Base-by-base conservation (phyloP, 37 sponge, comb jelly and placozoan genomes). In the Crambe crambe region DNA sequence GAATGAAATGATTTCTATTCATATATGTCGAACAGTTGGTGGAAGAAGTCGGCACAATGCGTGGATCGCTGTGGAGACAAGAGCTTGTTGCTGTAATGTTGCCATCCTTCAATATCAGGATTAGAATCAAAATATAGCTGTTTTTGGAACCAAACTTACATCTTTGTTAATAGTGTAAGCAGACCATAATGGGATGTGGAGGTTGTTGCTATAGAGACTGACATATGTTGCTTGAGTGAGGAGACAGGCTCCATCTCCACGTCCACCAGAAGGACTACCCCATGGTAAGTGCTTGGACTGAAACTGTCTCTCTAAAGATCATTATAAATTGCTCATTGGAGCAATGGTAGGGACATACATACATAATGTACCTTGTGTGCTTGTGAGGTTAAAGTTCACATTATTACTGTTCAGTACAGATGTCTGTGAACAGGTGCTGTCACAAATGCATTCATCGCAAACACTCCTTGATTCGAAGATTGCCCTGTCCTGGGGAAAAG, bases 101-200 rank as follows among this genome's bases (percentile, higher is more conserved):
- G n/a, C n/a, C n/a, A n/a, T n/a, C n/a, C n/a, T n/a, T n/a, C n/a
- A 58, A 2, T 32, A 18, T 37, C 32, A 15, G 8, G 32, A 37
- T n/a, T n/a, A n/a, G n/a, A n/a, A n/a, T 15, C 68, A 67, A 58
- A 58, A n/a, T n/a, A n/a, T n/a, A n/a, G n/a, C 31, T 65, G 25
- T 3, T n/a, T n/a, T n/a, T n/a, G n/a, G n/a, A n/a, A n/a, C 10
- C 5, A 74, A 23, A 27, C 72, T 42, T 27, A 71, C 72, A 22
- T 71, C 10, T 58, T 38, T 43, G 35, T 79, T 42, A 3, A 87
- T 31, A 25, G 57, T 64, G 64, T 83, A 89, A 1, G 80, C 78
- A 34, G 59, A 60, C 86, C 86, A 90, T 25, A 84, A 70, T 64
- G 90, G 90, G 22, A 90, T 81, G 59, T 85, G 86, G 0, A 90